Base-by-base conservation (phyloP, 92 coral and sea anemone genomes). In the Palythoa grandis region DNA sequence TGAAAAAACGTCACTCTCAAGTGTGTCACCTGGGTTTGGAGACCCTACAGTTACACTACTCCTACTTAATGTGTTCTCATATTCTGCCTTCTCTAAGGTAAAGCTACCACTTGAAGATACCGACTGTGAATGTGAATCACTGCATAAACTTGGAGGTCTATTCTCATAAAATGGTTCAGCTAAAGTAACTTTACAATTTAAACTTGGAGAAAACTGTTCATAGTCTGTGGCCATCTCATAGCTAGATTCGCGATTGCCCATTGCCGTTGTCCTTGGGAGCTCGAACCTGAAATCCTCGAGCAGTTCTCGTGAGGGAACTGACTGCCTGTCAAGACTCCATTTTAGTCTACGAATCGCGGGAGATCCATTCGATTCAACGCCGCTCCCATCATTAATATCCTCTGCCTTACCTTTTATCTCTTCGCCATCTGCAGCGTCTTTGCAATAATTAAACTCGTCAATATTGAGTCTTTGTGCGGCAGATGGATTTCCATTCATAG, bases 91-190 rank as follows among this genome's bases (percentile, higher is more conserved):
- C 29, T 70, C 85, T 63, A 1, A 24, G 11, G 11, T 24, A 4
- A 70, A 53, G 8, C 80, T 80, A 14, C 67, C 86, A 2, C 79
- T 40, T 2, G 86, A 84, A 8, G 76, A 76, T 9, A 14, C 57
- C 69, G 69, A 63, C 69, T 63, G 69, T 60, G 61, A 80, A 8
- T 43, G 85, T 11, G 57, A 25, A 3, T 80, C 75, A 57, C 91
- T 87, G 52, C 74, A 50, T 29, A 76, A 19, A 77, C 91, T 90
- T 20, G 91, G 38, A 2, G 85, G 82, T 37, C 88, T 87, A 57
- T 90, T 90, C 74, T 86, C 91, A 53, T 87, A 76, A 38, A 76
- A 82, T 2, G 92, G 88, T 84, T 87, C 88, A 5, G 70, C 85
- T 80, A 80, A 67, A 65, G 72, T 80, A 52, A 80, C 74, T 29